A percentile compares a stretch with the other conserved stretches of the same genome.
These are phyloP conservation scores for Caerostris extrusa DNA, from an alignment of 1,140 invertebrate species.

Conservation along the genomic window DNA sequence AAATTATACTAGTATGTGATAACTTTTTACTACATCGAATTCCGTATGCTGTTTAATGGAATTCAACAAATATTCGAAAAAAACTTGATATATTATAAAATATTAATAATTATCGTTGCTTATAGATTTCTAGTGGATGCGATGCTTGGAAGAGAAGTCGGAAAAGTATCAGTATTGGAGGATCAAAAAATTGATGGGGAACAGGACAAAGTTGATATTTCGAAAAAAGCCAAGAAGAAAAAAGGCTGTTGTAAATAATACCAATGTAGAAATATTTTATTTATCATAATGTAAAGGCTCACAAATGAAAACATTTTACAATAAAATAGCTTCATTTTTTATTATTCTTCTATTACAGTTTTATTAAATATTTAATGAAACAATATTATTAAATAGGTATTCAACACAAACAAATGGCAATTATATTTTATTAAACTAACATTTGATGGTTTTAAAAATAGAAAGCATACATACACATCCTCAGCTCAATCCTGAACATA, in stretches of 20 bases:
- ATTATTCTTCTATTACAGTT: background rate
- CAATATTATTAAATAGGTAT: background rate
- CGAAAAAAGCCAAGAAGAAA: slow-evolving; percentile 56
- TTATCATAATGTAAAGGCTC: background rate
- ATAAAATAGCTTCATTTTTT: slow-evolving; percentile 19
- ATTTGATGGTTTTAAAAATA: too few relatives aligned
- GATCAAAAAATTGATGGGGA: background rate
- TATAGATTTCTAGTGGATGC: slow-evolving; percentile 66
- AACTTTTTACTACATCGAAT: too few relatives aligned
- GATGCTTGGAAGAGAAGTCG: slow-evolving; percentile 53
- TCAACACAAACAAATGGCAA: too few relatives aligned
- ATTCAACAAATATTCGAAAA: background rate
- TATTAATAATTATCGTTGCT: background rate
- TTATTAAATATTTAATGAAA: background rate
- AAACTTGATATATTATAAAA: background rate
- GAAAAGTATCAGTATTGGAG: slow-evolving; percentile 44
- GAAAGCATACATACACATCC: too few relatives aligned
- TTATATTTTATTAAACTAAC: too few relatives aligned
- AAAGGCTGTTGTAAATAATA: slow-evolving; percentile 58
- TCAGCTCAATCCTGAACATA: too few relatives aligned
- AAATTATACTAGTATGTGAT: too few relatives aligned
- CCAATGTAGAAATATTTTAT: background rate
- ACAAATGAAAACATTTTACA: background rate
- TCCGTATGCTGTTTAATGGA: too few relatives aligned
- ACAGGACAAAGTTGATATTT: slow-evolving; percentile 43